These are phyloP conservation scores for Trissolcus japonicus DNA, from an alignment of 2,888 invertebrate genomes.

Conservation along the genomic window DNA sequence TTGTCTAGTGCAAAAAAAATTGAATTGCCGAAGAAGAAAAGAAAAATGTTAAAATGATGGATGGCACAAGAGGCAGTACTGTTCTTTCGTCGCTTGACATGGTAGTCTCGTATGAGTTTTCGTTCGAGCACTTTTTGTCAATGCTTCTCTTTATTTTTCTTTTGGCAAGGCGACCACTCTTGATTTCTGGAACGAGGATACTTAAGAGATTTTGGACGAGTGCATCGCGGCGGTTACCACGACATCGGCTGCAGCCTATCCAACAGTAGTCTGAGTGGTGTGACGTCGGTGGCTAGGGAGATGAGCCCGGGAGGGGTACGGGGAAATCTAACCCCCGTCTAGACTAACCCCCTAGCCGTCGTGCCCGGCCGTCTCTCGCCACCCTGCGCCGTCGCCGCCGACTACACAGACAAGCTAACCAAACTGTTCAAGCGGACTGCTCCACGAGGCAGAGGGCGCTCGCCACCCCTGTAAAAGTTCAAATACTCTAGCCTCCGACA, in stretches of 20 bases:
- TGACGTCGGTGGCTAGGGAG: slow-evolving; percentile 62
- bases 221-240: slow-evolving; percentile 67
- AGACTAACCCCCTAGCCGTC: slow-evolving; percentile 69
- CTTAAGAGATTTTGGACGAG: slow-evolving; percentile 71
- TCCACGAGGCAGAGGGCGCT: slow-evolving; percentile 61
- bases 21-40: too few relatives aligned
- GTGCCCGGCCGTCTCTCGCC: slow-evolving; percentile 33
- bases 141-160: slow-evolving; percentile 50
- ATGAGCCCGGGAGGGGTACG: slow-evolving; percentile 54
- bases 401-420: slow-evolving; percentile 71
- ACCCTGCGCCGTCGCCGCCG: slow-evolving; percentile 55
- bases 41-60: too few relatives aligned
- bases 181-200: slow-evolving; percentile 60
- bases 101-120: slow-evolving; percentile 33
- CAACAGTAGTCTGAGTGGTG: slow-evolving; percentile 67
- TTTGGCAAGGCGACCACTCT: slow-evolving; percentile 44
- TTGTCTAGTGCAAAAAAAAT: too few relatives aligned
- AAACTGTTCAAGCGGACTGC: slow-evolving; percentile 74
- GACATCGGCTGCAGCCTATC: slow-evolving; percentile 73
- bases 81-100: slow-evolving; percentile 6
- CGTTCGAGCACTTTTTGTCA: slow-evolving; percentile 45
- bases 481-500: slow-evolving; percentile 71
- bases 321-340: slow-evolving; percentile 69
- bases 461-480: slow-evolving; percentile 66
- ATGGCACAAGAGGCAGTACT: too few relatives aligned